Evolutionary conservation across 2,113 vertebrate genomes (phyloP), one percentile per base, ranked within the genome.

Genomic region (Neogobius melanostomus): DNA sequence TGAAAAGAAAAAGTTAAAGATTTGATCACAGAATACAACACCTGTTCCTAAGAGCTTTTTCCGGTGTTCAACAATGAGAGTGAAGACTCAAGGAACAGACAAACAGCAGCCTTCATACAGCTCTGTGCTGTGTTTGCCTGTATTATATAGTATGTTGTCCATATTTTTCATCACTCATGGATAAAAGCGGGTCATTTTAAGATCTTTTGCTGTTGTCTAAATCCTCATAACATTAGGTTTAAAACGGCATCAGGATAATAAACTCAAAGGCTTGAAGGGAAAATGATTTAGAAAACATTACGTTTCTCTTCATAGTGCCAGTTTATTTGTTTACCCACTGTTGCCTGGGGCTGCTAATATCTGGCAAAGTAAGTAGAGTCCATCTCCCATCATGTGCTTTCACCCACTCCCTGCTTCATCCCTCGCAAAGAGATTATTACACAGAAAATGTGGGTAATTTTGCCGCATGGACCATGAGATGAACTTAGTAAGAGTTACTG

Each of bases 221-320:
- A 47, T 8, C 7, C 46, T 47, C 46, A 47, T 7, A 47, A 36
- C 28, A 36, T 36, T 36, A 36, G 28, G 28, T 36, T 36, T 36
- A 36, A 47, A 47, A 8, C 7, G 7, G 66, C 46, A 68, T 54
- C 44, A 82, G 54, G 68, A 66, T 49, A 79, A 52, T 74, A 72
- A 49, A 74, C 75, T 75, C 51, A 75, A 77, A 66, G 60, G 71
- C 75, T 77, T 60, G 50, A 77, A 60, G 75, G 60, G 72, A 75
- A 72, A 64, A n/a, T 44, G 46, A 76, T 65, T 21, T 36, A 76
- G 74, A 72, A 64, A 80, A 66, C 4, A 43, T 0, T 68, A 28
- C 42, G 68, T 77, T 79, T 69, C 44, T 76, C 71, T 68, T 82
- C 51, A 82, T 79, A 47, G 57, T 56, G 50, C 54, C 51, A 71